Evolutionary conservation across 2,797 vertebrate species (phyloP), one percentile per base, ranked within the genome.

Genomic region (Takifugu rubripes): DNA sequence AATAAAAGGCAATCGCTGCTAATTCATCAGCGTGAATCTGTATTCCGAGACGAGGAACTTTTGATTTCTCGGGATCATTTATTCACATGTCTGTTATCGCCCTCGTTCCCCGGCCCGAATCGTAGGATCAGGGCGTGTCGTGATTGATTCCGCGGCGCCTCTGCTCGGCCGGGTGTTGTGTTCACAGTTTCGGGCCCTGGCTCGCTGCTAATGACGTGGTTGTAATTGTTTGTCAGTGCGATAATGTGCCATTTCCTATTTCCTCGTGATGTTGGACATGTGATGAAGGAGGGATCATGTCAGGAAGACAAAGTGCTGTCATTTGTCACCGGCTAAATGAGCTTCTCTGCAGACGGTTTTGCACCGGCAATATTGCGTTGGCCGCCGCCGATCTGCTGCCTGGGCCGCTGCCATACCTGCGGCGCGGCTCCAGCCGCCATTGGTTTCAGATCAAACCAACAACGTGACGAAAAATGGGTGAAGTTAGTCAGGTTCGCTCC

Each of bases 151-250:
- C 57, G 76, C 69, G 10, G 62, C 33, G 55, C 58, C 64, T 72
- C 69, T 77, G 65, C 78, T 57, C 78, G 49, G 71, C 68, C 48
- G 66, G 79, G 71, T 76, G 86, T 51, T 85, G 61, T 88, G 89
- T 82, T 92, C 92, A 84, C 85, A 79, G 78, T 91, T 94, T 88
- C 92, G 89, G 90, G 88, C 90, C 88, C 92, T 90, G 94, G 93
- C 93, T 94, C 92, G 89, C 92, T 86, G 90, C 91, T 94, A 95
- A 94, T 94, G 92, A 93, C 92, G 92, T 89, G 92, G 91, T 94
- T 94, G 92, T 92, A 93, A 93, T 94, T 96, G 93, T 95, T 96
- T 94, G 93, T 96, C 93, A 92, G 91, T 85, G 90, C 89, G 84
- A 78, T 94, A 93, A 93, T 93, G 90, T 87, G 88, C 87, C 89